Evolutionary conservation across 2,113 vertebrate genomes (phyloP).

Genomic region (Cinclus cinclus): DNA sequence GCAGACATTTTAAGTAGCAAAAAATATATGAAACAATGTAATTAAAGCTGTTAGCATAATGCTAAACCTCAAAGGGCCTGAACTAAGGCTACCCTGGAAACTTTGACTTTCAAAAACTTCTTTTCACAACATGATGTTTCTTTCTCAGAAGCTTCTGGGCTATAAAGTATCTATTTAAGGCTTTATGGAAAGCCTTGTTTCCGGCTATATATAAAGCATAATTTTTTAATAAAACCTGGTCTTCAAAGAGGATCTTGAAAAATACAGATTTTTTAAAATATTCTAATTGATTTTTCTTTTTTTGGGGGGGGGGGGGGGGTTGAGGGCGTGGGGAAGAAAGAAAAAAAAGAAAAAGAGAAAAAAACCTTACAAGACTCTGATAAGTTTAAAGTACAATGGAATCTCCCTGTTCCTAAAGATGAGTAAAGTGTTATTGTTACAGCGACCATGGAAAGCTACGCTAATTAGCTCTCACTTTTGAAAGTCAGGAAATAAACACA

Average conservation of each 20-base stretch:
- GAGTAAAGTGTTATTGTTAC: neutral
- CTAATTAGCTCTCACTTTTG: neutral
- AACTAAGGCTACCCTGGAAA: neutral
- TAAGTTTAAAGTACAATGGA: neutral
- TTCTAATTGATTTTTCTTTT: neutral
- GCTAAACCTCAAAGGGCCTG: neutral
- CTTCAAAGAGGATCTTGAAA: neutral
- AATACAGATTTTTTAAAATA: neutral
- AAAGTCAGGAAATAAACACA: neutral
- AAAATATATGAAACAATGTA: neutral
- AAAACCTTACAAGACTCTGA: neutral
- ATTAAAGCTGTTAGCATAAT: neutral
- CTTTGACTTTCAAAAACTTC: neutral
- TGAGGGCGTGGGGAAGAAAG: neutral
- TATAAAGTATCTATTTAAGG: too few relatives aligned
- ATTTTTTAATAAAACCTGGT: neutral
- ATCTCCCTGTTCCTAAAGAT: neutral
- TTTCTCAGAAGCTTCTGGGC: neutral
- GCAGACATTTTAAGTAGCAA: neutral
- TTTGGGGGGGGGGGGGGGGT: too few relatives aligned
- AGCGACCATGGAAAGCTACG: neutral
- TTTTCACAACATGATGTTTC: neutral
- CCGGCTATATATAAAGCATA: neutral
- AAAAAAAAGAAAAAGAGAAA: neutral
- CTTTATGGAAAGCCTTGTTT: neutral